Base-by-base conservation (phyloP, 2,113 vertebrate species). In the Rhinolophus sinicus region DNA sequence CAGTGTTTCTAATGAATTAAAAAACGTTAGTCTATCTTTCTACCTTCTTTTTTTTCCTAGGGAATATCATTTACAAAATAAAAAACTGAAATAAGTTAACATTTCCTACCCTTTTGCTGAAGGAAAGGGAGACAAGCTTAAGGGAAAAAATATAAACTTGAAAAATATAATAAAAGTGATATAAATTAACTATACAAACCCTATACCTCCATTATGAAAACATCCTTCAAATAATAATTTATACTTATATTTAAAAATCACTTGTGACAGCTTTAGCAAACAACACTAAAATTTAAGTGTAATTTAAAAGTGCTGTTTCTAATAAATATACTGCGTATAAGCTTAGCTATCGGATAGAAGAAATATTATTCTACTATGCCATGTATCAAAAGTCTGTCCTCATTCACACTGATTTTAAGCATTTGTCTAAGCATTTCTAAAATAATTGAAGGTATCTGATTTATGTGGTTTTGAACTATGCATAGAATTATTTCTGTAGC, bases 191-290 rank as follows among this genome's bases (percentile, higher is more conserved):
- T 72, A 83, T 12, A 78, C 1, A 96, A 94, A 85, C 5, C 15
- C 11, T 81, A 84, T 75, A 80, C 6, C 4, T 93, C 18, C 44
- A 81, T 73, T 86, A 96, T 64, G 24, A 81, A 96, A 94, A 72
- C 7, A 65, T 50, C 58, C 67, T 94, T 88, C 60, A 85, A 72
- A 22, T 11, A 62, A n/a, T 62, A 78, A 90, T 33, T 56, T 88
- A 69, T 13, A 76, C 72, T 75, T 94, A 72, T 52, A 94, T 62
- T 52, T 65, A 84, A 93, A 97, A 83, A 80, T 47, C n/a, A 78
- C 33, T 89, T 86, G 22, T 35, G 65, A 90, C 10, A 84, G 24
- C 19, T 76, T 90, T 72, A 90, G 78, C 14, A 92, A 90, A 35
- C 60, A 89, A 80, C 21, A 93, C 11, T 47, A 65, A 70, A 70